Percentiles rank a stretch among this genome's conserved stretches.
phyloP scores from a whole-genome alignment of 2,113 vertebrate genomes.

The Amazona vittata region DNA sequence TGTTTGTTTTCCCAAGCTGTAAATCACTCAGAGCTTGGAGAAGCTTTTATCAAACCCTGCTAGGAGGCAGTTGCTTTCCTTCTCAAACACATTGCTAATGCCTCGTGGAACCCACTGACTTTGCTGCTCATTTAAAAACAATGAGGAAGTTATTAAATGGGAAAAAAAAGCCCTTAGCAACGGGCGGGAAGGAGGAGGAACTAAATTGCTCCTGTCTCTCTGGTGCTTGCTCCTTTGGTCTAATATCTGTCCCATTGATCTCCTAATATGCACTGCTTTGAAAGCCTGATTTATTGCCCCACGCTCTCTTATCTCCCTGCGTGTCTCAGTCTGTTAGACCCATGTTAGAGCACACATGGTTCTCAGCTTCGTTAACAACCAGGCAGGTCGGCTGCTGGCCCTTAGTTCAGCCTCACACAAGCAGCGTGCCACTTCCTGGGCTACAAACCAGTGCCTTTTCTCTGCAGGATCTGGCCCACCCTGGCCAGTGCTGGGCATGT shows the following conservation, averaged over 20 bases:
- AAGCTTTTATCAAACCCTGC: constrained; percentile 69
- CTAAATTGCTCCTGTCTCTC: constrained; percentile 14
- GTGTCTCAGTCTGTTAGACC: background rate
- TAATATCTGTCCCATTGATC: constrained; percentile 44
- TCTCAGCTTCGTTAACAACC: background rate
- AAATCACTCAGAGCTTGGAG: constrained; percentile 65
- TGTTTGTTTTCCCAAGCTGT: constrained; percentile 67
- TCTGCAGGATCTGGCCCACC: background rate
- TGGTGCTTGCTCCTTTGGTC: background rate
- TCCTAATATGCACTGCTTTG: constrained; percentile 10
- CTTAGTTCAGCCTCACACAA: background rate
- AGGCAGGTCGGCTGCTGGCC: background rate
- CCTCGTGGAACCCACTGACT: constrained; percentile 28
- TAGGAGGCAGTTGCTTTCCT: constrained; percentile 23
- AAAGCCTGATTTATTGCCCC: constrained; percentile 34
- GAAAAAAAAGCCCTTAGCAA: background rate
- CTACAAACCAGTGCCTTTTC: background rate
- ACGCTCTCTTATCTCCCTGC: background rate
- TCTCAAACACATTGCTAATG: constrained; percentile 53
- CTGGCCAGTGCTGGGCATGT: background rate
- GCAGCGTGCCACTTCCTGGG: background rate
- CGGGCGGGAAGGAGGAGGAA: background rate
- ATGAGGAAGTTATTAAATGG: constrained; percentile 51
- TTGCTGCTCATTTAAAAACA: constrained; percentile 60
- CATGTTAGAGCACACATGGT: background rate